These are phyloP conservation scores for Spizella passerina DNA, from an alignment of 2,797 vertebrate species.

Conservation along the genomic window DNA sequence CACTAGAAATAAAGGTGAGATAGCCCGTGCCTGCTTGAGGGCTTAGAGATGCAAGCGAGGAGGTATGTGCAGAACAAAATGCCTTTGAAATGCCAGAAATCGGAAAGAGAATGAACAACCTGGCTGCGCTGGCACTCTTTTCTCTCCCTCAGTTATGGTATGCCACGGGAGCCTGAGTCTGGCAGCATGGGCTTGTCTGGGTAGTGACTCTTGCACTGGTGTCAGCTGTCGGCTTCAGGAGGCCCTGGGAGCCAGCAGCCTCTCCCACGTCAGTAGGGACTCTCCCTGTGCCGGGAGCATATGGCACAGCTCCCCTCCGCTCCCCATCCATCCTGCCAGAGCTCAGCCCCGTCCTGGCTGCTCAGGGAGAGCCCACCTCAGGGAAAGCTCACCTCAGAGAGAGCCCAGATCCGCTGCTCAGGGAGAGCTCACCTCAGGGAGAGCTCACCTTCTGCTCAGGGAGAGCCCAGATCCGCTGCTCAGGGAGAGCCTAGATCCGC, in stretches of 20 bases:
- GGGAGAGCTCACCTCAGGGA: too few relatives aligned
- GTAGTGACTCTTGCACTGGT: accelerated
- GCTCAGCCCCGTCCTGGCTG: accelerated
- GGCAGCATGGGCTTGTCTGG: not conserved
- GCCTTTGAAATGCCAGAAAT: not conserved
- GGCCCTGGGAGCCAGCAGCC: not conserved
- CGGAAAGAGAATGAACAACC: not conserved
- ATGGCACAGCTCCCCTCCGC: not conserved
- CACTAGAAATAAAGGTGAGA: not conserved
- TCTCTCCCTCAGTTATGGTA: not conserved
- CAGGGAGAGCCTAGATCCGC: too few relatives aligned
- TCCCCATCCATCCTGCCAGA: accelerated
- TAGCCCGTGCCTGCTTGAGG: not conserved
- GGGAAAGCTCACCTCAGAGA: too few relatives aligned
- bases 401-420: too few relatives aligned
- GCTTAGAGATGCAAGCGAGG: accelerated
- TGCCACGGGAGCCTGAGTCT: not conserved
- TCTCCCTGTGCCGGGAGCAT: accelerated
- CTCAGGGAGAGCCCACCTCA: too few relatives aligned
- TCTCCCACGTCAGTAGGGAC: accelerated
- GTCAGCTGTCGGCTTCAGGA: not conserved
- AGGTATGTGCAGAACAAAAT: not conserved
- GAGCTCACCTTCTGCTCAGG: too few relatives aligned
- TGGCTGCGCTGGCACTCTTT: not conserved
- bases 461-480: accelerated